These are phyloP conservation scores for Argopecten irradians DNA, from an alignment of 1,140 invertebrate genomes.

Conservation along the genomic window DNA sequence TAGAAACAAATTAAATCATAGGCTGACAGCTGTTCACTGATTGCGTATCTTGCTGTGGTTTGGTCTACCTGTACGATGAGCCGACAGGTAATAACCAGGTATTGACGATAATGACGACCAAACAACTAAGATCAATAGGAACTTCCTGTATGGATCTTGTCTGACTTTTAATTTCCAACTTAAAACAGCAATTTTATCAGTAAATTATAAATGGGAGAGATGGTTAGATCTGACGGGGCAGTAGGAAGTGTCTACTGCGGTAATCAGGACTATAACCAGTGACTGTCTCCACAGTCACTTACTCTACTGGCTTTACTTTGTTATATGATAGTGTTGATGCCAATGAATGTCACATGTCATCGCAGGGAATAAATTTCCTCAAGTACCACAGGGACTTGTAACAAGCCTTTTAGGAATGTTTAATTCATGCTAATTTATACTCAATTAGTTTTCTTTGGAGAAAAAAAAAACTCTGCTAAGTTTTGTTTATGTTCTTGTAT, in stretches of 20 bases:
- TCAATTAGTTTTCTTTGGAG: too few relatives aligned
- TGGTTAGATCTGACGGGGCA: background rate
- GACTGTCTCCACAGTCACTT: background rate
- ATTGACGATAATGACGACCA: background rate
- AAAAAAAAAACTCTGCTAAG: background rate
- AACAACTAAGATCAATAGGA: background rate
- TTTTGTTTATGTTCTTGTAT: background rate
- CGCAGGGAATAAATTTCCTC: background rate
- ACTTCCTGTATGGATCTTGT: background rate
- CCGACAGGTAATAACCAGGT: background rate
- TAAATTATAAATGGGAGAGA: background rate
- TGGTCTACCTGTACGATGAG: background rate
- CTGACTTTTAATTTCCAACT: conserved; percentile 15
- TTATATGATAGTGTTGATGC: background rate
- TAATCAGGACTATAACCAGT: background rate
- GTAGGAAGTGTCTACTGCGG: background rate
- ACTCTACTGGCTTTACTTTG: background rate
- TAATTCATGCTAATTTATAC: too few relatives aligned
- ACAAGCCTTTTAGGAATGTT: background rate
- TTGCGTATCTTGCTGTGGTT: background rate
- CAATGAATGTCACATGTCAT: background rate
- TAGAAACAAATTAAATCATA: background rate
- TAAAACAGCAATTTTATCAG: background rate
- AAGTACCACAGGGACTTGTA: background rate
- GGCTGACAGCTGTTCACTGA: background rate